These are phyloP conservation scores for Microtus ochrogaster DNA, from an alignment of 2,113 vertebrate genomes.

Conservation along the genomic window DNA sequence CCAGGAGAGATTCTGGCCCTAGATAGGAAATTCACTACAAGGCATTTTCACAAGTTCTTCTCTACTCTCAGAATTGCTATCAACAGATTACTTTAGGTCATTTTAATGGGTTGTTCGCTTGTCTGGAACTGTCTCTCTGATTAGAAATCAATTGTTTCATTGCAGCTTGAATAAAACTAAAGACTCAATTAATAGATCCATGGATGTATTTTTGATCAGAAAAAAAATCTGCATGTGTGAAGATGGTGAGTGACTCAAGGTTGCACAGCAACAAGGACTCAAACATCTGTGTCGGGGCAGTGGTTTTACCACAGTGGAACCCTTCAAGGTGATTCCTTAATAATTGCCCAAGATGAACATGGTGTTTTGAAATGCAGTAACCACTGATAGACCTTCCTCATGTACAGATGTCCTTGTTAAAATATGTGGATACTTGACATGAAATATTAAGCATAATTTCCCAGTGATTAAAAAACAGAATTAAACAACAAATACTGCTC, in stretches of 20 bases:
- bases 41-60: neutral
- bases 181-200: neutral
- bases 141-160: neutral
- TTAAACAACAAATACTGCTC: neutral
- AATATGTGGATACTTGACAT: neutral
- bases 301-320: neutral
- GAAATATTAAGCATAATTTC: neutral
- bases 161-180: conserved; percentile 18
- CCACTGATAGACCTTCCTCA: neutral
- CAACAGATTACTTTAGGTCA: neutral
- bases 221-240: neutral
- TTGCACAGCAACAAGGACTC: neutral
- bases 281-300: neutral
- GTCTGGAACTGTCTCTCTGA: neutral
- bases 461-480: neutral
- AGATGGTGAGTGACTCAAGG: neutral
- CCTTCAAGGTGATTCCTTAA: neutral
- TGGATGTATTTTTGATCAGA: neutral
- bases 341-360: neutral
- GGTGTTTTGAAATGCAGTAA: neutral
- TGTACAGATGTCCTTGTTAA: neutral
- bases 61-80: neutral
- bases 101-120: neutral
- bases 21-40: neutral
- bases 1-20: neutral